Evolutionary conservation across 2,113 vertebrate genomes (phyloP).

Genomic region (Platichthys flesus): DNA sequence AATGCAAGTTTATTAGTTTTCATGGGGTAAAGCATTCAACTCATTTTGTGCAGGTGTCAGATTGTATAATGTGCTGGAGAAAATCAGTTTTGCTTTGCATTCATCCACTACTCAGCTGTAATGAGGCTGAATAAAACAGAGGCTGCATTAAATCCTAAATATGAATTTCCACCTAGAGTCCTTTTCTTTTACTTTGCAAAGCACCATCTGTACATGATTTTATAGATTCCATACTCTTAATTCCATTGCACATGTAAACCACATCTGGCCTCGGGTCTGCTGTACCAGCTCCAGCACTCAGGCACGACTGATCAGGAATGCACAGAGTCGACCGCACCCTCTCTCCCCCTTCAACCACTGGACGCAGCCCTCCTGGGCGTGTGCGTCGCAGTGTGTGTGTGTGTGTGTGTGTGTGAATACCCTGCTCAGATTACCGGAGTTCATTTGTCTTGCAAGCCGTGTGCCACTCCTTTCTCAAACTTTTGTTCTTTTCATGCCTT

Average conservation of each 20-base stretch:
- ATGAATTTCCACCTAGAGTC: neutral
- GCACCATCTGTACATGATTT: slow-evolving; percentile 30
- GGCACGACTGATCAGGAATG: slow-evolving; percentile 78
- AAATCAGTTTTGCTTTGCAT: no score
- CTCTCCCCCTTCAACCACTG: slow-evolving; percentile 66
- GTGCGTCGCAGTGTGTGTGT: slow-evolving; percentile 21
- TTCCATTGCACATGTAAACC: slow-evolving; percentile 39
- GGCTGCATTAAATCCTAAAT: no score
- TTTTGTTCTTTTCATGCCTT: slow-evolving; percentile 39
- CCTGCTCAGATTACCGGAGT: slow-evolving; percentile 67
- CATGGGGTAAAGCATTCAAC: neutral
- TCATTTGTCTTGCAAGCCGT: slow-evolving; percentile 60
- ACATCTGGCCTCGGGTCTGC: slow-evolving; percentile 70
- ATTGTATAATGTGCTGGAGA: neutral
- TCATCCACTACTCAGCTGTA: neutral
- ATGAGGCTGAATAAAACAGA: neutral
- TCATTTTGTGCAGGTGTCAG: neutral
- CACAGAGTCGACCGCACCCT: slow-evolving; percentile 69
- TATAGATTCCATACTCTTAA: slow-evolving; percentile 3
- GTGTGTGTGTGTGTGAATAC: slow-evolving; percentile 48
- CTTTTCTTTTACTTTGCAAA: neutral
- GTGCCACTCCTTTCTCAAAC: slow-evolving; percentile 64
- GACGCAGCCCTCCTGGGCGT: slow-evolving; percentile 56
- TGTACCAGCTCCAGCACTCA: slow-evolving; percentile 52
- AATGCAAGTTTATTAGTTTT: no score